A percentile compares a stretch with the other conserved stretches of the same genome.
Evolutionary conservation across 2,797 vertebrate genomes (phyloP).

Genomic region (Lates japonicus): DNA sequence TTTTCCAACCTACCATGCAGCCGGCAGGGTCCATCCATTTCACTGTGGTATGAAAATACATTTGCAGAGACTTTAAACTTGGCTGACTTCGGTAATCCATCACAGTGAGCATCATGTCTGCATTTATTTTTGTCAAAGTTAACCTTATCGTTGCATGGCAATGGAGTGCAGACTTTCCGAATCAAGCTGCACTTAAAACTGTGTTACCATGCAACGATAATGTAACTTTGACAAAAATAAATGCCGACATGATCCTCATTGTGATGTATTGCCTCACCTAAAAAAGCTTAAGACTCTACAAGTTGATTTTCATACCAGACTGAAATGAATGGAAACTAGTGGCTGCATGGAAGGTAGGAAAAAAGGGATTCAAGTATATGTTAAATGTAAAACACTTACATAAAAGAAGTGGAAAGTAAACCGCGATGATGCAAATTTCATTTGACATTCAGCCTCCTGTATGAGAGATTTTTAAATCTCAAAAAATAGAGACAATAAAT

Average conservation of each 20-base stretch:
- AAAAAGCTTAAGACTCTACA: slow-evolving; percentile 31
- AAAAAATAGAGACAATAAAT: background rate
- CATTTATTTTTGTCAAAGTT: slow-evolving; percentile 70
- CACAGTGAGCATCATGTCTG: slow-evolving; percentile 67
- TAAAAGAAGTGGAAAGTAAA: background rate
- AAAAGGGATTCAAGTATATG: background rate
- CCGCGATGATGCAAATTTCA: background rate
- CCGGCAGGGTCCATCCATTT: slow-evolving; percentile 57
- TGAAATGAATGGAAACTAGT: slow-evolving; percentile 25
- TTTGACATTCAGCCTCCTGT: background rate
- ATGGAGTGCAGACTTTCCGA: slow-evolving; percentile 44
- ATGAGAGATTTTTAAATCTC: background rate
- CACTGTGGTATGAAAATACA: slow-evolving; percentile 59
- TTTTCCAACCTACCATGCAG: slow-evolving; percentile 57
- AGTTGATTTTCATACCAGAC: slow-evolving; percentile 13
- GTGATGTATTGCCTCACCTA: slow-evolving; percentile 52
- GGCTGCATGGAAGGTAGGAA: background rate
- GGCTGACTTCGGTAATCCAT: slow-evolving; percentile 68
- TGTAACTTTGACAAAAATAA: slow-evolving; percentile 65
- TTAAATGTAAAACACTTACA: background rate
- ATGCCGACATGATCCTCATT: slow-evolving; percentile 59
- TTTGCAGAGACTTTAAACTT: slow-evolving; percentile 66
- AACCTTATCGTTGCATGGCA: slow-evolving; percentile 48
- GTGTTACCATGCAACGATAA: slow-evolving; percentile 57
- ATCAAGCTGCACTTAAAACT: slow-evolving; percentile 58